These are phyloP conservation scores for Pachypsylla venusta DNA, from an alignment of 1,140 invertebrate genomes.

Conservation along the genomic window DNA sequence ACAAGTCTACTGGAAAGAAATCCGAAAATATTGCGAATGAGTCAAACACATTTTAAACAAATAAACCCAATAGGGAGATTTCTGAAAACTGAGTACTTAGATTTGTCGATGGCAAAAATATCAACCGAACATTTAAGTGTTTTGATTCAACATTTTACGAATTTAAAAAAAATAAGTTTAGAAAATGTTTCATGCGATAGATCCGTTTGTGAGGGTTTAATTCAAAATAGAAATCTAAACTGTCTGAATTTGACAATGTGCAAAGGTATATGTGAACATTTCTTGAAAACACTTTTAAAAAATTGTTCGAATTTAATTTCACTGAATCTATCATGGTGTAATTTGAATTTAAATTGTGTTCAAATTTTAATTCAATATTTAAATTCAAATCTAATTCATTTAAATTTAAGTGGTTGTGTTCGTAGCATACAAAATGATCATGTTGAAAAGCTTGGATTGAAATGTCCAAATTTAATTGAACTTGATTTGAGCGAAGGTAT, in stretches of 20 bases:
- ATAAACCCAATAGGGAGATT: neutral
- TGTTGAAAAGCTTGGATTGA: constrained; percentile 42
- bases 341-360: constrained; percentile 42
- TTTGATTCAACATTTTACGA: constrained; percentile 48
- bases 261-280: constrained; percentile 41
- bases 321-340: constrained; percentile 70
- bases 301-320: constrained; percentile 50
- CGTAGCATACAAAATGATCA: constrained; percentile 56
- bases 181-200: constrained; percentile 54
- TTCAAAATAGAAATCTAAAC: constrained; percentile 46
- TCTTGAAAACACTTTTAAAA: constrained; percentile 42
- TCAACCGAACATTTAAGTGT: constrained; percentile 37
- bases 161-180: constrained; percentile 63
- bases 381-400: constrained; percentile 44
- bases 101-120: constrained; percentile 63
- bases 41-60: constrained; percentile 49
- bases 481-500: constrained; percentile 75
- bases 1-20: constrained; percentile 54
- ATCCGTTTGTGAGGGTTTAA: constrained; percentile 44
- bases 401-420: constrained; percentile 67
- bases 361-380: constrained; percentile 43
- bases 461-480: constrained; percentile 57
- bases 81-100: constrained; percentile 57
- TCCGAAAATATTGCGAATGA: constrained; percentile 53
- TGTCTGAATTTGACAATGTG: constrained; percentile 60